Base-by-base conservation (phyloP, 2,888 invertebrate genomes). In the Cremastobaeus sp. region DNA sequence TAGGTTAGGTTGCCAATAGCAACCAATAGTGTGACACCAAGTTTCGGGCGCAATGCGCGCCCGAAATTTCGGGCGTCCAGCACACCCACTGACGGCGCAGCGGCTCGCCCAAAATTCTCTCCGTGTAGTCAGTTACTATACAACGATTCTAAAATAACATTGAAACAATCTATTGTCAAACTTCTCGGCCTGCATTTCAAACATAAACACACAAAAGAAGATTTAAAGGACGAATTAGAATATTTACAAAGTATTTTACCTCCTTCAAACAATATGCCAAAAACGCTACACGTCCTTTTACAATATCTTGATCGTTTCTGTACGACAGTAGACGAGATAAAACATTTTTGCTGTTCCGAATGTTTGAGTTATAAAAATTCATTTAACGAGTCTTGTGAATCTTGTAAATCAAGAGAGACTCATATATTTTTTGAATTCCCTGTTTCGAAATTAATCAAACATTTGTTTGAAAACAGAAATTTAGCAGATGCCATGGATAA, bases 391-490 rank as follows among this genome's bases (percentile, higher is more conserved):
- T 18, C 9, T 3, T 41, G 41, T 18, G 9, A 41, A 18, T 8
- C 4, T 41, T 41, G 41, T 20, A 1, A 41, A 41, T 18, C 5
- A 9, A 41, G 1, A 6, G 35, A 37, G 1, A 37, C 20, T 35
- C 1, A 15, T n/a, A 37, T 18, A 14, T 52, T 52, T 37, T 52
- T 9, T 15, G 37, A 37, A 52, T 37, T 52, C 25, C 52, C 52
- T 21, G 9, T 54, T 41, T 54, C 54, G 3, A 30, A 54, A 17
- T 54, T 54, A 18, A 39, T 54, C 0, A 21, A 54, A 30, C 9
- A 54, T 41, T 28, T 54, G 30, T 41, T 54, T 18, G 54, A 54
- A 30, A 25, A 54, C 12, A 25, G 52, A 52, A 25, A 43, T 43
- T 55, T 32, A 17, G 55, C 43, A 32, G 32, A 30, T 43, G 30